Evolutionary conservation across 1,140 invertebrate species (phyloP).

Genomic region (Ostrea denselamellosa): DNA sequence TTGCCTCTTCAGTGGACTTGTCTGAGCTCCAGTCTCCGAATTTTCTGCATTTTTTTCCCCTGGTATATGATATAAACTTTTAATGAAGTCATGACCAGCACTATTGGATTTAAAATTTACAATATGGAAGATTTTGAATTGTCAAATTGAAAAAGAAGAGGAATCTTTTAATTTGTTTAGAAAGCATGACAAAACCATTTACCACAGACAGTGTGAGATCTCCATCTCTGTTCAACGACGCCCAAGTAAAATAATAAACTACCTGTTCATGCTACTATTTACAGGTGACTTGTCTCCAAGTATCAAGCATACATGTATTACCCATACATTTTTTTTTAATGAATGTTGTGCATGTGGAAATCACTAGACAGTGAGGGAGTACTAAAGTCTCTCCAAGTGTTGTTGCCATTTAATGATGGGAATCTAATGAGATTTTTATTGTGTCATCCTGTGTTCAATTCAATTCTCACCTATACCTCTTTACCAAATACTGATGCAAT

Average conservation of each 20-base stretch:
- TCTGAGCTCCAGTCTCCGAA: no score
- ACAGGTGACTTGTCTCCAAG: slow-evolving; percentile 9
- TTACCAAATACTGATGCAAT: slow-evolving; percentile 21
- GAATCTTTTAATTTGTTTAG: background rate
- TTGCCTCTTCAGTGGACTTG: background rate
- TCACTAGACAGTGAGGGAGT: slow-evolving; percentile 24
- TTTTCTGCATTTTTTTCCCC: no score
- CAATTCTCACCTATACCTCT: background rate
- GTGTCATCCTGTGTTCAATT: slow-evolving; percentile 2
- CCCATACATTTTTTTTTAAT: background rate
- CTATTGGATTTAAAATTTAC: background rate
- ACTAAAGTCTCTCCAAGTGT: background rate
- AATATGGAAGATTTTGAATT: background rate
- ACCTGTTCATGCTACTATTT: background rate
- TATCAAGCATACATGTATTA: background rate
- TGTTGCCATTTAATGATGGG: background rate
- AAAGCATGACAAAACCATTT: slow-evolving; percentile 11
- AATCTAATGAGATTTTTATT: background rate
- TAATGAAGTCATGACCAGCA: slow-evolving; percentile 10
- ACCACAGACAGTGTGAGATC: background rate
- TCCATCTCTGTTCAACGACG: background rate
- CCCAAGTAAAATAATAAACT: background rate
- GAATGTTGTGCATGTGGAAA: background rate
- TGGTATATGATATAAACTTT: background rate
- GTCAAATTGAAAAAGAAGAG: background rate